Conservation (phyloP, 2,797 vertebrate species). For the Ceyx erithaca region DNA sequence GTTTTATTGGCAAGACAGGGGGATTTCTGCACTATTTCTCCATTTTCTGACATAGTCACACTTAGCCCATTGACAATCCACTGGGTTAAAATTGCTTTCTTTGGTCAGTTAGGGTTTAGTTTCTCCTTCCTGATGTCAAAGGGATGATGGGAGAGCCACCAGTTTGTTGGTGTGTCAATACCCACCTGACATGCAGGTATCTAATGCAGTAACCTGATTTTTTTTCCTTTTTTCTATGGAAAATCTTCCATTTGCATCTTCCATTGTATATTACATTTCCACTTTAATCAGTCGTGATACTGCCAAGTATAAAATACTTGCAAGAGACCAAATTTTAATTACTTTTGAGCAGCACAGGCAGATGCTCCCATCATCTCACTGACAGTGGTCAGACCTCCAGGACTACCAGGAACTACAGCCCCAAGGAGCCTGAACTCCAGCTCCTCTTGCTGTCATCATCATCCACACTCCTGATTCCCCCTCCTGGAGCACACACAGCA, state of each 20-base stretch:
- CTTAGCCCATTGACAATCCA: not conserved
- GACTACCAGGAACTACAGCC: not conserved
- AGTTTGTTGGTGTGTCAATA: rapidly evolving
- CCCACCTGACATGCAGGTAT: not conserved
- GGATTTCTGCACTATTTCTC: not conserved
- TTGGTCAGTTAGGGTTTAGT: not conserved
- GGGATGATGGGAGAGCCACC: not conserved
- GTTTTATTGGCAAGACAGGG: not conserved
- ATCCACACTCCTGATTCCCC: not conserved
- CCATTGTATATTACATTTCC: not conserved
- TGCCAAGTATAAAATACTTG: not conserved
- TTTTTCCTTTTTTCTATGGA: not conserved
- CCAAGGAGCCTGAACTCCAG: not conserved
- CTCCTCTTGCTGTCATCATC: not conserved
- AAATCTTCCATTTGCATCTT: not conserved
- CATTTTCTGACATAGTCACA: not conserved
- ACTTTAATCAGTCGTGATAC: not conserved
- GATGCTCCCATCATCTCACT: not conserved
- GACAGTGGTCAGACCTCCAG: not conserved
- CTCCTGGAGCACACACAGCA: not conserved
- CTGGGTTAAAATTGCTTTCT: not conserved
- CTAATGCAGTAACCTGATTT: not conserved
- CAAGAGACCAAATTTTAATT: not conserved
- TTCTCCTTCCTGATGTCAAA: not conserved
- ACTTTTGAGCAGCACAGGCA: not conserved